phyloP scores from a whole-genome alignment of 2,113 vertebrate species.

The Mobula hypostoma region DNA sequence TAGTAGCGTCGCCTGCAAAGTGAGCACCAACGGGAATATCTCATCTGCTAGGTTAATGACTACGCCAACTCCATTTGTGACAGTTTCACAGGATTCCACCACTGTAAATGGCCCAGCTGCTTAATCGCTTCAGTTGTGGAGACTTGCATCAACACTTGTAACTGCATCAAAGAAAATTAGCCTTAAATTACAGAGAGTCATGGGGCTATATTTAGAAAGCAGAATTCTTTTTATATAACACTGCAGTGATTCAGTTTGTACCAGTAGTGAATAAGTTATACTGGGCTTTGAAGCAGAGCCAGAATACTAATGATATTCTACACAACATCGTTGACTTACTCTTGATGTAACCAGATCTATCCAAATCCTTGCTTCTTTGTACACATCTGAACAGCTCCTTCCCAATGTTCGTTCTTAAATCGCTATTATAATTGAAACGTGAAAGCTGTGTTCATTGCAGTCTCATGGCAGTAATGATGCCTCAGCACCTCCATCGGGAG shows the following conservation, averaged over 20 bases:
- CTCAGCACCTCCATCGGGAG: not conserved
- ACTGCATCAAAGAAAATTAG: conserved; percentile 24
- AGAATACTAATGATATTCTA: not conserved
- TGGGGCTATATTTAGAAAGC: conserved; percentile 28
- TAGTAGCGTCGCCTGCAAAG: conserved; percentile 4
- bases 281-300: not conserved
- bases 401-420: not conserved
- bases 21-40: conserved; percentile 9
- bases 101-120: conserved; percentile 19
- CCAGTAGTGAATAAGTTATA: not conserved
- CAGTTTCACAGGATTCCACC: conserved; percentile 5
- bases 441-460: not conserved
- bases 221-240: conserved; percentile 24
- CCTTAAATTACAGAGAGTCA: not conserved
- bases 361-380: not conserved
- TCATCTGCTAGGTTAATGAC: conserved; percentile 13
- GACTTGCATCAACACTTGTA: conserved; percentile 1
- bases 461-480: not conserved
- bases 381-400: not conserved
- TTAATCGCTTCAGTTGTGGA: not conserved
- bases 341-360: not conserved
- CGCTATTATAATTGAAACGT: not conserved
- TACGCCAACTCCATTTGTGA: not conserved
- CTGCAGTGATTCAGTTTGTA: conserved; percentile 6
- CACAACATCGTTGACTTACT: not conserved